phyloP scores from a whole-genome alignment of 2,888 invertebrate genomes.

The Scrobipalpa atriplicella region DNA sequence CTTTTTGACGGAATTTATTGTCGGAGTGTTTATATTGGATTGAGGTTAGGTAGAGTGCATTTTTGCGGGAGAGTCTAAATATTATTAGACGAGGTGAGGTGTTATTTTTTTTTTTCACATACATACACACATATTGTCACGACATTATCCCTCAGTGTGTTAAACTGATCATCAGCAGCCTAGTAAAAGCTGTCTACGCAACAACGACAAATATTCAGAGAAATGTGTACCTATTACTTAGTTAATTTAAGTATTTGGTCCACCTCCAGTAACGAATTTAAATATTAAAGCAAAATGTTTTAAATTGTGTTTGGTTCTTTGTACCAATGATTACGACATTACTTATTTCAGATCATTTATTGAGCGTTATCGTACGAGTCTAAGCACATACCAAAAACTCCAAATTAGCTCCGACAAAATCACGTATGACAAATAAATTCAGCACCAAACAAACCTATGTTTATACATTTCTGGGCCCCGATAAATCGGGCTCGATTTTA shows the following conservation, averaged over 20 bases:
- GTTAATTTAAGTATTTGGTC: too few relatives aligned
- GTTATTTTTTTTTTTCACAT: not conserved
- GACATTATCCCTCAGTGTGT: too few relatives aligned
- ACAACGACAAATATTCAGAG: too few relatives aligned
- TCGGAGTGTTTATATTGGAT: conserved; percentile 15
- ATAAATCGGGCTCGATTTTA: conserved; percentile 24
- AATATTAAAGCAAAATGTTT: too few relatives aligned
- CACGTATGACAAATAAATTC: conserved; percentile 9
- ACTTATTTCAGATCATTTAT: not conserved
- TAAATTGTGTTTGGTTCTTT: too few relatives aligned
- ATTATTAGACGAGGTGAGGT: not conserved
- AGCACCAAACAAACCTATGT: conserved; percentile 2
- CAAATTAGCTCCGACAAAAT: conserved; percentile 4
- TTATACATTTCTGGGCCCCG: conserved; percentile 1
- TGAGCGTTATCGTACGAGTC: not conserved
- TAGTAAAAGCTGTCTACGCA: too few relatives aligned
- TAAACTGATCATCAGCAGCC: too few relatives aligned
- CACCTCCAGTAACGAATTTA: too few relatives aligned
- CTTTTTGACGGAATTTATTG: conserved; percentile 20
- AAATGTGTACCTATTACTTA: too few relatives aligned
- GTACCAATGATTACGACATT: not conserved
- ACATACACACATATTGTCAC: not conserved
- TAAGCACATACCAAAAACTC: conserved; percentile 1
- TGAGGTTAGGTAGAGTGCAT: conserved; percentile 19
- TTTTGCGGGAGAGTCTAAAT: conserved; percentile 10